A percentile compares a stretch with the other conserved stretches of the same genome.
Evolutionary conservation across 2,113 vertebrate genomes (phyloP).

Genomic region (Gasterosteus aculeatus): DNA sequence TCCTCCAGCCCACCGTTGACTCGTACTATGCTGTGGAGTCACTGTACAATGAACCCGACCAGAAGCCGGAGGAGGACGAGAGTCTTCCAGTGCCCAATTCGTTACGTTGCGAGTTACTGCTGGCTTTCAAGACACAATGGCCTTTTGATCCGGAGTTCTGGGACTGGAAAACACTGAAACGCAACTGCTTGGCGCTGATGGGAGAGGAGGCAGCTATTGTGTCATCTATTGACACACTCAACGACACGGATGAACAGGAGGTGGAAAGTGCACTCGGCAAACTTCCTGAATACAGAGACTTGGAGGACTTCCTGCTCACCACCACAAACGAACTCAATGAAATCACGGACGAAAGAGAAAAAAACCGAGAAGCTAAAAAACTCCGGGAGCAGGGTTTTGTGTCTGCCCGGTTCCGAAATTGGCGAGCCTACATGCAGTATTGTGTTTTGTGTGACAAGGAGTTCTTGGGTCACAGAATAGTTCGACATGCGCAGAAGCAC

Average conservation of each 20-base stretch:
- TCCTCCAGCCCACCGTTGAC: conserved; percentile 96
- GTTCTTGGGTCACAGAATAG: conserved; percentile 97
- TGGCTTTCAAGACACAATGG: conserved; percentile 99
- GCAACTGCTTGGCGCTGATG: conserved; percentile 96
- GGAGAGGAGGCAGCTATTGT: conserved; percentile 98
- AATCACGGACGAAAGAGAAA: conserved; percentile 89
- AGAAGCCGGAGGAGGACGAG: conserved; percentile 97
- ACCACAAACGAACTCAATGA: conserved; percentile 87
- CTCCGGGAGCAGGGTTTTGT: conserved; percentile 94
- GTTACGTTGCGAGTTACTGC: conserved; percentile 94
- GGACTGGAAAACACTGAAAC: conserved; percentile 99
- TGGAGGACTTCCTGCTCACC: conserved; percentile 87
- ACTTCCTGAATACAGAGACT: conserved; percentile 85
- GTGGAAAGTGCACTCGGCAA: conserved; percentile 81
- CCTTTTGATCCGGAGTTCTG: conserved; percentile 99
- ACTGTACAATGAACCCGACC: conserved; percentile 97
- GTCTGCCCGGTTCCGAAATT: conserved; percentile 96
- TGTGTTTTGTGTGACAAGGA: conserved; percentile 98
- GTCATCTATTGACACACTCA: conserved; percentile 95
- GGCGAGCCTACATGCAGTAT: conserved; percentile 99
- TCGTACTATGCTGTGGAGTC: conserved; percentile 98
- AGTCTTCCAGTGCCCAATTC: conserved; percentile 98
- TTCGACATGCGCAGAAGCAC: conserved; percentile 97
- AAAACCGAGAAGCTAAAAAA: conserved; percentile 95
- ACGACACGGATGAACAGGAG: conserved; percentile 92